Conservation (phyloP, 2,797 vertebrate genomes). For the Molossus alvarezi region DNA sequence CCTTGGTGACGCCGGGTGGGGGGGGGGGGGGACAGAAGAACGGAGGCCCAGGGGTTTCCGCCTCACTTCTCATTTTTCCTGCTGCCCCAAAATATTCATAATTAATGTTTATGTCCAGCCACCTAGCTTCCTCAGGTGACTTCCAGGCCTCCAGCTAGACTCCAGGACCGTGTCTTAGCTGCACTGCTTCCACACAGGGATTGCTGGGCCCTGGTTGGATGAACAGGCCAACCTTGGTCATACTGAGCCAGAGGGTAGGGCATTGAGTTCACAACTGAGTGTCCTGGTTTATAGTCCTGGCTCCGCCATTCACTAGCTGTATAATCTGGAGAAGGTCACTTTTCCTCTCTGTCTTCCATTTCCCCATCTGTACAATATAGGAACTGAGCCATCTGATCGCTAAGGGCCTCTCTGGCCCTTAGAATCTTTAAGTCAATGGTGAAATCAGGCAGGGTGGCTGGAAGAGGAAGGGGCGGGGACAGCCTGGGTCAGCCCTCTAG, state of each 20-base stretch:
- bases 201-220: background rate
- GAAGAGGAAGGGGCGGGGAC: rapidly evolving
- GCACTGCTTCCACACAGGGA: background rate
- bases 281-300: background rate
- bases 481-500: background rate
- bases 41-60: background rate
- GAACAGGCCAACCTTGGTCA: background rate
- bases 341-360: constrained; percentile 37
- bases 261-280: background rate
- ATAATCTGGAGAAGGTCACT: background rate
- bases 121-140: constrained; percentile 9
- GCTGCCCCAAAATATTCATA: constrained; percentile 28
- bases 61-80: background rate
- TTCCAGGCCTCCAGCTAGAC: background rate
- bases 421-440: background rate
- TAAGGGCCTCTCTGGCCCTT: background rate
- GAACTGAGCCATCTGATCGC: background rate
- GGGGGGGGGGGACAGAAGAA: constrained; percentile 8
- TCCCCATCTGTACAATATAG: background rate
- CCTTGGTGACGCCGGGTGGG: background rate
- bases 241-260: background rate
- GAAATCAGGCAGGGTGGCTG: background rate
- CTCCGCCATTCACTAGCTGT: background rate
- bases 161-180: background rate
- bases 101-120: constrained; percentile 5